Percentiles rank a stretch among this genome's conserved stretches.
Conservation (phyloP, 1,140 invertebrate species). For the Whitmania pigra region DNA sequence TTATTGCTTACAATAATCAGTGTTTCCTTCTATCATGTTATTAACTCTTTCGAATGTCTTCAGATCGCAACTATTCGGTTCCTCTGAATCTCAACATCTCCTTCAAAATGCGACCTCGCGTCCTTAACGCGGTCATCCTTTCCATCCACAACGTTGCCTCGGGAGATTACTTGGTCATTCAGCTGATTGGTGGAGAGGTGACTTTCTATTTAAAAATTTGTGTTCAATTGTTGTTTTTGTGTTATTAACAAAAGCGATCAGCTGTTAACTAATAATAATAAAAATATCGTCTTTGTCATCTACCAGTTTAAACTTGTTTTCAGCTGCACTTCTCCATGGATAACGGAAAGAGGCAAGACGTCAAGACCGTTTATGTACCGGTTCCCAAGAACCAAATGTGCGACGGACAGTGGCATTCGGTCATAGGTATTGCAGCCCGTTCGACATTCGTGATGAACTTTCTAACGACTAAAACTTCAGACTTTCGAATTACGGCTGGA, state of each 20-base stretch:
- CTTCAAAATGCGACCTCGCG: slow-evolving; percentile 76
- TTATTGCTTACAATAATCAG: not conserved
- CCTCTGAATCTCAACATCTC: slow-evolving; percentile 63
- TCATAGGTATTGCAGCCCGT: slow-evolving; percentile 62
- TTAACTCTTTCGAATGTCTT: not conserved
- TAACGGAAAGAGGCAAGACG: slow-evolving; percentile 61
- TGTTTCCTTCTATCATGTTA: not conserved
- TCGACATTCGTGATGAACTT: not conserved
- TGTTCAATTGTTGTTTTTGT: not conserved
- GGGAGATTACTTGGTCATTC: slow-evolving; percentile 66
- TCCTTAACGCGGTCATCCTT: slow-evolving; percentile 61
- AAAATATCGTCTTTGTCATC: not conserved
- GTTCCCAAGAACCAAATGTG: slow-evolving; percentile 61
- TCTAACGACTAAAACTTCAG: not conserved
- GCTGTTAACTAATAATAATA: no score
- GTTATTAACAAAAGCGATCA: not conserved
- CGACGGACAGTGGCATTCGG: slow-evolving; percentile 83
- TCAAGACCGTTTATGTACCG: slow-evolving; percentile 59
- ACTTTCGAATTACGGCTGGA: not conserved
- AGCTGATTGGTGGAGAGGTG: slow-evolving; percentile 65
- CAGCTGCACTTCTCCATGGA: slow-evolving; percentile 65
- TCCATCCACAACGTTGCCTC: slow-evolving; percentile 58
- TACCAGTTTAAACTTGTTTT: not conserved
- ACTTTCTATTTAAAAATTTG: not conserved
- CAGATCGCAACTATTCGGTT: slow-evolving; percentile 59